Evolutionary conservation across 2,888 invertebrate species (phyloP), one percentile per base, ranked within the genome.

Genomic region (Diplolepis rosae): DNA sequence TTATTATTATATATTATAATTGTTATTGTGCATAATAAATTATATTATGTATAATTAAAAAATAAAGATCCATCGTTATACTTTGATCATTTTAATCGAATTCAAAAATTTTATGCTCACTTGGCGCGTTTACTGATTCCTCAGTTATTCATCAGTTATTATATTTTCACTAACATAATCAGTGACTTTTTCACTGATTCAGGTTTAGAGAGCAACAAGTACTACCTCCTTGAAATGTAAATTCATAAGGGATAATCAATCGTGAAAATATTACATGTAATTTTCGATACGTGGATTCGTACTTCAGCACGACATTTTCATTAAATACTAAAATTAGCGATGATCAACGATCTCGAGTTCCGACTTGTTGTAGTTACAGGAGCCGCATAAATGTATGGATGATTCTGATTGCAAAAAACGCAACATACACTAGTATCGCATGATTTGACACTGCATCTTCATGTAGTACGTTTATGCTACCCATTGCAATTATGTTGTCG

Each of bases 371-470:
- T 32, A 32, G n/a, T n/a, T n/a, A n/a, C n/a, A n/a, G n/a, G 42
- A 18, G 48, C 22, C 22, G 4, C 48, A 24, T 24, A 15, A 45
- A 24, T 50, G 50, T 22, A 50, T 50, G 24, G 9, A 50, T 50
- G 50, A 11, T 50, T 24, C 50, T 24, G 9, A 2, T 11, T 50
- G 24, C 4, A 9, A 50, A 24, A 50, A 50, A 18, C 24, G 24
- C n/a, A n/a, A n/a, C n/a, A n/a, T n/a, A n/a, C n/a, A n/a, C n/a
- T n/a, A 4, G 7, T 24, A 22, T 50, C 24, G 24, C 27, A 32
- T 54, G 54, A 18, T 54, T 54, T 54, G 54, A 54, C 54, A 54
- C 54, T 1, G 32, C 54, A 32, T 5, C 54, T 54, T 32, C 32
- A 30, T 52, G 30, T 39, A 39, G 9, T 30, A 28, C 15, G 18